phyloP scores from a whole-genome alignment of 2,113 vertebrate genomes.

The Paralichthys olivaceus region DNA sequence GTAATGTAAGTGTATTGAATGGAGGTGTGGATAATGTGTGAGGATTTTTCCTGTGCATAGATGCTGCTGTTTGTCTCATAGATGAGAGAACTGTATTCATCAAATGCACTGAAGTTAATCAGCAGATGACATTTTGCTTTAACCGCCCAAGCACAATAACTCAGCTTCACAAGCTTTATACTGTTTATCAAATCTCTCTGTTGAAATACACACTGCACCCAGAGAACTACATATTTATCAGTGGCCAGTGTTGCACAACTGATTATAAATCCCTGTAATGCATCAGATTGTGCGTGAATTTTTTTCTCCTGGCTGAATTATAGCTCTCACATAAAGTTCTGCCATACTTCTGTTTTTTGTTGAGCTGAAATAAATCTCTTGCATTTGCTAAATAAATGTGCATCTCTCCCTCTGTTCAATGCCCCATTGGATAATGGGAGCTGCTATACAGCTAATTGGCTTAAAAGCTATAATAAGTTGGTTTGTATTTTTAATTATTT shows the following conservation, averaged over 20 bases:
- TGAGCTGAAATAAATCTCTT: slow-evolving; percentile 48
- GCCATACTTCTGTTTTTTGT: slow-evolving; percentile 48
- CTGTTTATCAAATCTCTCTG: slow-evolving; percentile 57
- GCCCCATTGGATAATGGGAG: slow-evolving; percentile 21
- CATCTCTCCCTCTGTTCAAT: slow-evolving; percentile 28
- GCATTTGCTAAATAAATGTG: slow-evolving; percentile 58
- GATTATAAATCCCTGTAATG: slow-evolving; percentile 67
- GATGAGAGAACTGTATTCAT: slow-evolving; percentile 17
- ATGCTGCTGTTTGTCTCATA: neutral
- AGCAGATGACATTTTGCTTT: slow-evolving; percentile 48
- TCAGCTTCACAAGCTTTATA: slow-evolving; percentile 32
- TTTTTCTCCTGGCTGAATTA: slow-evolving; percentile 60
- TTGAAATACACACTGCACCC: slow-evolving; percentile 32
- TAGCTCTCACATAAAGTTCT: slow-evolving; percentile 51
- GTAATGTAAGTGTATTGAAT: neutral
- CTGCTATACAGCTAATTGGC: neutral
- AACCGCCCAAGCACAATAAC: slow-evolving; percentile 38
- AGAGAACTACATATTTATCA: slow-evolving; percentile 64
- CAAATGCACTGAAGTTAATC: slow-evolving; percentile 59
- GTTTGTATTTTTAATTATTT: slow-evolving; percentile 5
- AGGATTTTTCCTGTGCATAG: slow-evolving; percentile 12
- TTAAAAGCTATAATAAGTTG: slow-evolving; percentile 7
- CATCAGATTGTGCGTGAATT: slow-evolving; percentile 62
- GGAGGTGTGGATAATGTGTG: neutral
- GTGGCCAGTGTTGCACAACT: slow-evolving; percentile 47